Evolutionary conservation across 64 coral and sea anemone species (phyloP).

Genomic region (Montipora foliosa): DNA sequence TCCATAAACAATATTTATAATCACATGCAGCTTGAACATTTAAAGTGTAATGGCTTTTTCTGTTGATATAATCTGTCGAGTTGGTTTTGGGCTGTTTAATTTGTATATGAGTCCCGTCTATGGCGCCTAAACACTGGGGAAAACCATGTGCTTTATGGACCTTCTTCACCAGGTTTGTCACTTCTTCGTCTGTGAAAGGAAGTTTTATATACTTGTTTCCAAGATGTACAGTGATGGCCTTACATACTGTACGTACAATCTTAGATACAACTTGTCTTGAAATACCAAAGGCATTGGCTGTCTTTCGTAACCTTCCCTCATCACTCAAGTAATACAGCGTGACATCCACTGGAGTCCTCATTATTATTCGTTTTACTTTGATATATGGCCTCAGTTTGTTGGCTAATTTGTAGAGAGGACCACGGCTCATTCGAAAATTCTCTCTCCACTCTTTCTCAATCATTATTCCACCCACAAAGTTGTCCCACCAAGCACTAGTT

Average conservation of each 20-base stretch:
- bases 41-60: constrained; percentile 22
- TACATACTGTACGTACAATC: constrained; percentile 14
- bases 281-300: constrained; percentile 32
- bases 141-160: constrained; percentile 18
- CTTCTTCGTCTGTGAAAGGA: constrained; percentile 12
- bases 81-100: constrained; percentile 30
- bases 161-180: constrained; percentile 16
- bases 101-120: background rate
- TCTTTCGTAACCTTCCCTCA: background rate
- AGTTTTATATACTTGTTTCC: constrained; percentile 21
- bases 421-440: too few species aligned
- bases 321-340: background rate
- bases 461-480: too few species aligned
- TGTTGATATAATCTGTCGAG: constrained; percentile 23
- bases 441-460: too few species aligned
- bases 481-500: too few species aligned
- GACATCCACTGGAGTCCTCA: background rate
- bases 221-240: constrained; percentile 35
- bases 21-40: constrained; percentile 29
- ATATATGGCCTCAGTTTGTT: too few species aligned
- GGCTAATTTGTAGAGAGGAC: too few species aligned
- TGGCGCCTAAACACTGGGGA: constrained; percentile 13
- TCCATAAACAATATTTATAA: background rate
- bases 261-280: constrained; percentile 29
- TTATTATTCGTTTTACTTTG: too few species aligned